Evolutionary conservation across 2,797 vertebrate genomes (phyloP).

Genomic region (Cossypha caffra): DNA sequence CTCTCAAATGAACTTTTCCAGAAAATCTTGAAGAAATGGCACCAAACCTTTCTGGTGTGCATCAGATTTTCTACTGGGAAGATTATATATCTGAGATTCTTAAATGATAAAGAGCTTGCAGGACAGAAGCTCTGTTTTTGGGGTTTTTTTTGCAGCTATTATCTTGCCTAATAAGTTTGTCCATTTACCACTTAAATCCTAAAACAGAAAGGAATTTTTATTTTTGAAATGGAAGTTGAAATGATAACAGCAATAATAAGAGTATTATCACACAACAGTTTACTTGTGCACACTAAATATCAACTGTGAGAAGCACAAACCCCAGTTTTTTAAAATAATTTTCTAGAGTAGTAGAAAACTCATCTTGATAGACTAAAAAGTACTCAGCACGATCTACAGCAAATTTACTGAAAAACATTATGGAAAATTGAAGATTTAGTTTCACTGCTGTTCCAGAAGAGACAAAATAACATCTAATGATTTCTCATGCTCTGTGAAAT

Average conservation of each 20-base stretch:
- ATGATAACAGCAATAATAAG: background rate
- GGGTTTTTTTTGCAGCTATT: background rate
- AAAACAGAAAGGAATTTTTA: background rate
- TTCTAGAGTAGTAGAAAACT: background rate
- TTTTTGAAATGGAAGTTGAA: background rate
- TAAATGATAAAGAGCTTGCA: background rate
- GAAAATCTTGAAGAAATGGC: background rate
- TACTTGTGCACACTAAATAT: background rate
- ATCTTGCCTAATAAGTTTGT: background rate
- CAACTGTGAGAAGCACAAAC: background rate
- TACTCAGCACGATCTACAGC: background rate
- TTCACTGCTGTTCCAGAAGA: background rate
- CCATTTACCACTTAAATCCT: background rate
- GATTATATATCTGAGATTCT: background rate
- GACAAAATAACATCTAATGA: background rate
- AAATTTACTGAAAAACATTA: background rate
- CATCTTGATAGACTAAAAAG: background rate
- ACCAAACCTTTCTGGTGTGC: background rate
- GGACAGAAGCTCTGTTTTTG: background rate
- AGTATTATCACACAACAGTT: background rate
- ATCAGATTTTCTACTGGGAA: background rate
- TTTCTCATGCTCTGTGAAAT: background rate
- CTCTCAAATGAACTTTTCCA: background rate
- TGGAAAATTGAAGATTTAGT: background rate
- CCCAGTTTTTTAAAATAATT: background rate